phyloP scores from a whole-genome alignment of 2,113 vertebrate species.

The Ifrita kowaldi region DNA sequence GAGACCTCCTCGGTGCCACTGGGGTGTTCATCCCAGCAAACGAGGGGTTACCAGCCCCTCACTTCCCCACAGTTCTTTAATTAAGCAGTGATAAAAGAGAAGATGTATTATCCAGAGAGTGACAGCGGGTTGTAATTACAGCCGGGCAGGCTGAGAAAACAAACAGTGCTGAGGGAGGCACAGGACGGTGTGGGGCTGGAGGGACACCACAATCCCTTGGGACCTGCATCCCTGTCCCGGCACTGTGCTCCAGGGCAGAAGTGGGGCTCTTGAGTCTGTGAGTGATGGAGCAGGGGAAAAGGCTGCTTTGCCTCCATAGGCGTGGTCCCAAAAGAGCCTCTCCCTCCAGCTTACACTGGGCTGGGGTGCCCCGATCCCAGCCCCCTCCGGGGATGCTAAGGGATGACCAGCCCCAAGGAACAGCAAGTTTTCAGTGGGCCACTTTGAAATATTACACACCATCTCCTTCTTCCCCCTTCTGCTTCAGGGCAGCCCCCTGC shows the following conservation, averaged over 20 bases:
- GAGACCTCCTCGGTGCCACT: background rate
- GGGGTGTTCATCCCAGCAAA: background rate
- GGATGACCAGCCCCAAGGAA: background rate
- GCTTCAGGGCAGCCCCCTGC: background rate
- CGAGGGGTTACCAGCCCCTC: background rate
- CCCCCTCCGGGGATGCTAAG: background rate
- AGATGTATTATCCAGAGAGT: background rate
- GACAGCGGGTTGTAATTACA: constrained; percentile 6
- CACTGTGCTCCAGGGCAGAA: background rate
- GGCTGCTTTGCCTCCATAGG: background rate
- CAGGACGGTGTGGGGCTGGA: rapidly evolving
- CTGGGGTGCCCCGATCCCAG: rapidly evolving
- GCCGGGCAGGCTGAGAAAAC: background rate
- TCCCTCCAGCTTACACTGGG: background rate
- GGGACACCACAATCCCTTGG: rapidly evolving
- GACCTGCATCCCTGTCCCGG: rapidly evolving
- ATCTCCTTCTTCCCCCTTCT: rapidly evolving
- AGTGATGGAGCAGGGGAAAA: background rate
- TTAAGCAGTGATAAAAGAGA: constrained; percentile 31
- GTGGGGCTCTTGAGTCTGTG: rapidly evolving
- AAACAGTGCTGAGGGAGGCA: background rate
- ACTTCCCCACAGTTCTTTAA: constrained; percentile 15
- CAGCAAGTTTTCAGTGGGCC: background rate
- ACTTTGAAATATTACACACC: background rate
- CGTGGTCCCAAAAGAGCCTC: background rate